Evolutionary conservation across 2,888 invertebrate species (phyloP).

Genomic region (Griposia aprilina): DNA sequence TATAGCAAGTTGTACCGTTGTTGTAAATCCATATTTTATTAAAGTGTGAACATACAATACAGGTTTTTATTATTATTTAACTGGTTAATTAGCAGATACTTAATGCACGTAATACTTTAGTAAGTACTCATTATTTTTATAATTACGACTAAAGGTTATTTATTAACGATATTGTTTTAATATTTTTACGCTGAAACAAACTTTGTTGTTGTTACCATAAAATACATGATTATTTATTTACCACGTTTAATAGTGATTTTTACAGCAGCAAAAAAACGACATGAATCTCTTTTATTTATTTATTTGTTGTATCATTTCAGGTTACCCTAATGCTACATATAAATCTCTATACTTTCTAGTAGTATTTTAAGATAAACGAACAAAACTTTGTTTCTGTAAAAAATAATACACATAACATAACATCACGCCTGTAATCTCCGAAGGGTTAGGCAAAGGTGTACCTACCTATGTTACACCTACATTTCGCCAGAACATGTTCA

Average conservation of each 20-base stretch:
- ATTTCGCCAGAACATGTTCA: too few species aligned
- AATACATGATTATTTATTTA: neutral
- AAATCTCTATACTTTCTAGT: too few species aligned
- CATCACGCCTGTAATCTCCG: too few species aligned
- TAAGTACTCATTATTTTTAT: constrained; percentile 36
- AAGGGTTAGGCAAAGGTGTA: too few species aligned
- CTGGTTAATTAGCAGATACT: constrained; percentile 39
- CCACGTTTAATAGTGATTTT: neutral
- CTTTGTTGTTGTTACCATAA: neutral
- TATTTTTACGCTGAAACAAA: neutral
- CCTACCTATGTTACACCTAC: too few species aligned
- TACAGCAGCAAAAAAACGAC: too few species aligned
- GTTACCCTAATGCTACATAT: too few species aligned
- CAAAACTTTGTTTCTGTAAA: neutral
- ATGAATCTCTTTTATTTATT: too few species aligned
- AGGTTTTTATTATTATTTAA: constrained; percentile 42
- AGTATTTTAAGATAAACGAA: neutral
- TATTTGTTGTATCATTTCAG: too few species aligned
- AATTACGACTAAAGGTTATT: constrained; percentile 4
- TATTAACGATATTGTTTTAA: constrained; percentile 19
- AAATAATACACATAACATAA: too few species aligned
- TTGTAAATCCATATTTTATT: constrained; percentile 46
- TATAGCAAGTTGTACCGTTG: constrained; percentile 2
- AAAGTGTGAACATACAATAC: constrained; percentile 46
- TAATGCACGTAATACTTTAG: constrained; percentile 17